Evolutionary conservation across 2,113 vertebrate genomes (phyloP).

Genomic region (Ivindomyrus marchei): DNA sequence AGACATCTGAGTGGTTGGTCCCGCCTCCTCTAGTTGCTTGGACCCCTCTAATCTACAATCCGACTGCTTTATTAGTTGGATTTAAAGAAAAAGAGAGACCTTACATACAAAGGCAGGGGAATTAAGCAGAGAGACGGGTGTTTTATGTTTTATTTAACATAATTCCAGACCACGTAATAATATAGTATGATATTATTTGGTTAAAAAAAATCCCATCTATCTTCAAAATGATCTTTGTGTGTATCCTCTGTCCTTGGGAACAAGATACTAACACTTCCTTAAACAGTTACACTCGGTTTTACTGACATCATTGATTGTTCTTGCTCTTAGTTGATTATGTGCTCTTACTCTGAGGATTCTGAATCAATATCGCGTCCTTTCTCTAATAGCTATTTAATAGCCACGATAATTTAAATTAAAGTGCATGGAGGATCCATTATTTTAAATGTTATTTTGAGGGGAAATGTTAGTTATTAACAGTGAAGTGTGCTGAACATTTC

Average conservation of each 20-base stretch:
- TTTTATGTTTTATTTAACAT: not conserved
- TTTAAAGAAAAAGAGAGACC: not conserved
- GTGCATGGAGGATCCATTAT: not conserved
- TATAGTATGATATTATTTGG: not conserved
- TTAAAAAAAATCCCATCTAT: not conserved
- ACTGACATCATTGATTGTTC: not conserved
- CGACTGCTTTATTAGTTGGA: not conserved
- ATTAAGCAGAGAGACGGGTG: not conserved
- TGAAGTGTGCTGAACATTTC: not conserved
- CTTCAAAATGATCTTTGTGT: not conserved
- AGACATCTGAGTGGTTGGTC: too few species aligned
- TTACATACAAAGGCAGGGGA: not conserved
- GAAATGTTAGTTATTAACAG: not conserved
- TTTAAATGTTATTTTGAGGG: not conserved
- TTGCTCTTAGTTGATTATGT: not conserved
- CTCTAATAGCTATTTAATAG: constrained; percentile 1
- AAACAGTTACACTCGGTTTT: not conserved
- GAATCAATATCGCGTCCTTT: not conserved
- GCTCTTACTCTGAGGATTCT: not conserved
- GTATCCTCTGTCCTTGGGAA: not conserved
- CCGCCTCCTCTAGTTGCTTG: too few species aligned
- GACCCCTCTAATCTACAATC: too few species aligned
- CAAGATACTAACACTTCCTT: not conserved
- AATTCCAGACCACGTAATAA: not conserved
- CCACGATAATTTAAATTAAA: not conserved